Evolutionary conservation across 23 tunicate species (phyloP).

Genomic region (Corella eumyota): DNA sequence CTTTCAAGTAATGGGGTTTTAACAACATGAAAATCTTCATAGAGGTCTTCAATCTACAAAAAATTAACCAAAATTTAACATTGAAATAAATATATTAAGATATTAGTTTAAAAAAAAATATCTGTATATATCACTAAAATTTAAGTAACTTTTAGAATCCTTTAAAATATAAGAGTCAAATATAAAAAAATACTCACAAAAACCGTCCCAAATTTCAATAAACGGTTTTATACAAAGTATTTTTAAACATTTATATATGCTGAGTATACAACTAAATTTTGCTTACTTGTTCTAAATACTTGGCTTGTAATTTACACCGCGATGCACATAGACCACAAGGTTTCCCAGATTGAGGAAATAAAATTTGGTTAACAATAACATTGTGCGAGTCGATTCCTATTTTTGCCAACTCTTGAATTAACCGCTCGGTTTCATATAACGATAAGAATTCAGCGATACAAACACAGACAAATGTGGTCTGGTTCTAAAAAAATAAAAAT

Average conservation of each 20-base stretch:
- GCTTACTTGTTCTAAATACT: slow-evolving; percentile 75
- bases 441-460: slow-evolving; percentile 97
- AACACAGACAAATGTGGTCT: slow-evolving; percentile 92
- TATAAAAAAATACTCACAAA: no score
- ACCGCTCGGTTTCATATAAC: slow-evolving; percentile 90
- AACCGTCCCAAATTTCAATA: no score
- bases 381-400: slow-evolving; percentile 87
- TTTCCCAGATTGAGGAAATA: slow-evolving; percentile 53
- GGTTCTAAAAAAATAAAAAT: slow-evolving; percentile 28
- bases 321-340: slow-evolving; percentile 64
- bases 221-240: no score
- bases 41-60: slow-evolving; percentile 79
- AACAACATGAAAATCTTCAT: slow-evolving; percentile 82
- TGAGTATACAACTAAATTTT: no score
- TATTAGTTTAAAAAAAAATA: no score
- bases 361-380: slow-evolving; percentile 80
- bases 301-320: slow-evolving; percentile 71
- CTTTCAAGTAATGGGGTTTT: slow-evolving; percentile 89
- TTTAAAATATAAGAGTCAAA: no score
- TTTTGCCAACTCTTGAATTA: slow-evolving; percentile 86
- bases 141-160: no score
- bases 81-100: no score
- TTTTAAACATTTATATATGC: no score
- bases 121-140: no score
- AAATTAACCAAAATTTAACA: no score